phyloP scores from a whole-genome alignment of 2,113 vertebrate species.

The Sigmodon hispidus region DNA sequence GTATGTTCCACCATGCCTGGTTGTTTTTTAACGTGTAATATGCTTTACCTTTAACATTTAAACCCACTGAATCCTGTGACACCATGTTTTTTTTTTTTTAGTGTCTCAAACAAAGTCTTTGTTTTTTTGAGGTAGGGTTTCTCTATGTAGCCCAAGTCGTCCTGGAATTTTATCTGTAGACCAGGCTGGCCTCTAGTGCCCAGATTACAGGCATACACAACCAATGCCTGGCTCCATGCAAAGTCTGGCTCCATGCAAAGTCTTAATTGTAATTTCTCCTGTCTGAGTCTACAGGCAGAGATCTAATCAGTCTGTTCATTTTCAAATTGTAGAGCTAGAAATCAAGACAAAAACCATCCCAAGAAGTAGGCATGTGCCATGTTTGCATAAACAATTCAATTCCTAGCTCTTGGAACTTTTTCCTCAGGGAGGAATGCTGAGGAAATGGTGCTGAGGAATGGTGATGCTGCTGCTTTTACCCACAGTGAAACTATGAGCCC shows the following conservation, averaged over 20 bases:
- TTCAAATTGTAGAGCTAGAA: slow-evolving; percentile 6
- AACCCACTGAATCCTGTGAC: not conserved
- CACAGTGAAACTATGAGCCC: slow-evolving; percentile 20
- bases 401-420: not conserved
- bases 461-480: slow-evolving; percentile 14
- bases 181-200: not conserved
- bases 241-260: not conserved
- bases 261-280: slow-evolving; percentile 36
- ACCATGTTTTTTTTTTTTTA: not conserved
- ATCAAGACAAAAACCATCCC: not conserved
- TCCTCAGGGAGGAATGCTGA: not conserved
- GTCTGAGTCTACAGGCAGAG: not conserved
- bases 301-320: not conserved
- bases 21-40: not conserved
- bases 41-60: not conserved
- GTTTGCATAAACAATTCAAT: not conserved
- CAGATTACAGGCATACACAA: not conserved
- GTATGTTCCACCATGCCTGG: not conserved
- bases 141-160: not conserved
- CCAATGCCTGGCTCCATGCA: not conserved
- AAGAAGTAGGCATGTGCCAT: not conserved
- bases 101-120: not conserved
- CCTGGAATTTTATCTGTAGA: not conserved
- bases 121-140: not conserved
- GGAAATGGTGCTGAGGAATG: too few relatives aligned